Percentiles rank a stretch among this genome's conserved stretches.
phyloP scores from a whole-genome alignment of 2,113 vertebrate genomes.

The Uria lomvia region DNA sequence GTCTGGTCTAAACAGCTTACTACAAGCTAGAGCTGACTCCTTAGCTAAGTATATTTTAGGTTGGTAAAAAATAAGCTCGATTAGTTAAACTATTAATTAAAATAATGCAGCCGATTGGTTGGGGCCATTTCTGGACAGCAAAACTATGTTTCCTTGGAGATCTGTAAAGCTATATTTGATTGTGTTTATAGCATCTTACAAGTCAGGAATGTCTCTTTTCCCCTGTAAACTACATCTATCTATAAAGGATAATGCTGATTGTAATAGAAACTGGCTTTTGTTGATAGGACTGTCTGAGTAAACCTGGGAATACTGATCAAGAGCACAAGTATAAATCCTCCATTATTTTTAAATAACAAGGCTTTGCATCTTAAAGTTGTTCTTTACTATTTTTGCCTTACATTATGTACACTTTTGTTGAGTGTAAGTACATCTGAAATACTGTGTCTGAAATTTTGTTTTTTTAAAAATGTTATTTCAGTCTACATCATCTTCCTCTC shows the following conservation, averaged over 20 bases:
- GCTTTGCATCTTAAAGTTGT: background rate
- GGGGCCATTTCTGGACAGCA: background rate
- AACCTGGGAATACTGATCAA: background rate
- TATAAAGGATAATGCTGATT: background rate
- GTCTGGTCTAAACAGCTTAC: background rate
- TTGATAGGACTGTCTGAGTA: background rate
- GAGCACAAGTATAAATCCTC: background rate
- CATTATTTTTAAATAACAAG: background rate
- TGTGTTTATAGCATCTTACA: background rate
- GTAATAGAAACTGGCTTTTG: background rate
- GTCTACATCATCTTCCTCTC: slow-evolving; percentile 70
- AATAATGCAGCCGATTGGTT: background rate
- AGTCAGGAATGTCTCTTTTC: background rate
- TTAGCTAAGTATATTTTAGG: background rate
- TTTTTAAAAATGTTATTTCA: slow-evolving; percentile 42
- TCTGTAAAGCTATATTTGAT: background rate
- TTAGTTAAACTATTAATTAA: background rate
- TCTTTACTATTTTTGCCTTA: background rate
- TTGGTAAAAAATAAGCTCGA: background rate
- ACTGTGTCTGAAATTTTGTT: background rate
- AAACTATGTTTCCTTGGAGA: background rate
- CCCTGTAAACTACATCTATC: background rate
- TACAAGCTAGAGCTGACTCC: background rate
- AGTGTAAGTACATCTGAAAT: background rate
- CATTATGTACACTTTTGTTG: background rate